Base-by-base conservation (phyloP, 2,113 vertebrate species). In the Madoqua kirkii region DNA sequence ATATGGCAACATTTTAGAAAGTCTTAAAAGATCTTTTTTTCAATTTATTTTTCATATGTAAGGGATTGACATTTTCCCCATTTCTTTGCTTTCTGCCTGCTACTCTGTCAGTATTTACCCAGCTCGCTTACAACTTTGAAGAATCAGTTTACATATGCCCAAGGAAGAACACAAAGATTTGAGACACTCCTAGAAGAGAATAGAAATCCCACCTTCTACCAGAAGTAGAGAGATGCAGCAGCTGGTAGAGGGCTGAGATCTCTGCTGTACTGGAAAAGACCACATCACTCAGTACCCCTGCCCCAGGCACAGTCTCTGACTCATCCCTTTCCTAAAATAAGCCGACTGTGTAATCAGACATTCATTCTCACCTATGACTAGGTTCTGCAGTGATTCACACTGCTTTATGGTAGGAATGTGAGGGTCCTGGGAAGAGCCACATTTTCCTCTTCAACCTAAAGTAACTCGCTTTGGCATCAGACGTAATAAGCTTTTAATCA, bases 41-140 rank as follows among this genome's bases (percentile, higher is more conserved):
- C 86, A 97, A 97, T 97, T 98, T 98, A 97, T 98, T 97, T 98
- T 98, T 98, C 97, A 97, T 97, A 97, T 97, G 94, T 94, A 95
- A 97, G 93, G 97, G 97, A 98, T 98, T 98, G 97, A 98, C 97
- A 98, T 98, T 98, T 97, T 78, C 71, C 71, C 89, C 57, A 87
- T 96, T 90, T 94, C 97, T 98, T 98, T 98, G 95, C 97, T 98
- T 93, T 98, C 82, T 64, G 52, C 57, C 87, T 96, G 87, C 91
- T 91, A 84, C 13, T 91, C 45, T 94, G 43, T 87, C 79, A 96
- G 74, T 98, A 95, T 98, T 98, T 98, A 97, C 96, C 36, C n/a
- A 96, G 83, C 54, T 48, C 57, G 0, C 87, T 95, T 89, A 93
- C 84, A 57, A 62, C 45, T 87, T 89, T 87, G 82, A 93, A 95